Evolutionary conservation across 2,888 invertebrate species (phyloP).

Genomic region (Bimastos eiseni): DNA sequence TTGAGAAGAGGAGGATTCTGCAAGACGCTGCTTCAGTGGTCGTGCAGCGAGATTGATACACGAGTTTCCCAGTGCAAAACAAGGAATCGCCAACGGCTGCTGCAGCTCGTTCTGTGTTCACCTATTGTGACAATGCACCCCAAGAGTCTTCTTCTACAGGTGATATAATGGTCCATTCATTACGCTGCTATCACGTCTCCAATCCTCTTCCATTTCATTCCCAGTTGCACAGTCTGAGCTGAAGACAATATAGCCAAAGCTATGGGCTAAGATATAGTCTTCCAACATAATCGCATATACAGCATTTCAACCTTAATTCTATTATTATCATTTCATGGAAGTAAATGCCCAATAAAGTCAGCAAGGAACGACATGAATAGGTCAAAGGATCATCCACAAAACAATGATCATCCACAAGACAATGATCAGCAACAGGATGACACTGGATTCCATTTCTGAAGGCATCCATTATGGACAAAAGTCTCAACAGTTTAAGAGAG

Average conservation of each 20-base stretch:
- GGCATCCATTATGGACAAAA: too few relatives aligned
- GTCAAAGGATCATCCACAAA: background rate
- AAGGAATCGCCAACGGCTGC: background rate
- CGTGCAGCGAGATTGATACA: background rate
- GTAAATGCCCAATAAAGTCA: background rate
- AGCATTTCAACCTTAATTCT: background rate
- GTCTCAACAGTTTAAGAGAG: background rate
- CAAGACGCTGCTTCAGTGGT: background rate
- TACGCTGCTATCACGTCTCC: background rate
- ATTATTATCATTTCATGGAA: background rate
- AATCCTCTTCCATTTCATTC: background rate
- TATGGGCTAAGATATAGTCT: background rate
- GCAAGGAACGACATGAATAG: background rate
- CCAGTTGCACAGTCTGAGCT: background rate
- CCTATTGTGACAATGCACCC: background rate
- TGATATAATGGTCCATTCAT: background rate
- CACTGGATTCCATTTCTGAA: too few relatives aligned
- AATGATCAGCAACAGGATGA: background rate
- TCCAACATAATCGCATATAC: background rate
- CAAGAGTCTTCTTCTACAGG: conserved; percentile 4
- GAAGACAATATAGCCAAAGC: background rate
- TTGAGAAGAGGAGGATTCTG: background rate
- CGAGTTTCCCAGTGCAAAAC: background rate
- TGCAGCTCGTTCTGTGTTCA: background rate
- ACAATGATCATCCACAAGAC: background rate